Percentiles rank a stretch among this genome's conserved stretches.
phyloP scores from a whole-genome alignment of 2,888 invertebrate species.

The Shargacucullia verbasci region DNA sequence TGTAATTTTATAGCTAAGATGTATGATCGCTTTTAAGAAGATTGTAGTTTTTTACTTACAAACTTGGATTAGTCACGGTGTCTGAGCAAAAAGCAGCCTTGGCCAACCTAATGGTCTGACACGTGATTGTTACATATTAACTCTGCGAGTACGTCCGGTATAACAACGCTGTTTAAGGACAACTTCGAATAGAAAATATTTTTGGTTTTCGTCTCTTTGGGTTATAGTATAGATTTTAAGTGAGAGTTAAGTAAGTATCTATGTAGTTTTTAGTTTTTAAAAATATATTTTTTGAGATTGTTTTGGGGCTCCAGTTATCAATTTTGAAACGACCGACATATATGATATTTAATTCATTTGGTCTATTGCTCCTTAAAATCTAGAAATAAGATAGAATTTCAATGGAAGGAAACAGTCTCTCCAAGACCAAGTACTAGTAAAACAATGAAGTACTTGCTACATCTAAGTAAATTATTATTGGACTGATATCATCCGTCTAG shows the following conservation, averaged over 20 bases:
- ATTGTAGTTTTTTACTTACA: conserved; percentile 41
- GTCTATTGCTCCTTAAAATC: too few relatives aligned
- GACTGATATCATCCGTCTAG: conserved; percentile 72
- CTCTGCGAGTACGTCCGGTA: conserved; percentile 58
- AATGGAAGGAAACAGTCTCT: too few relatives aligned
- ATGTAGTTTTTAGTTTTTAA: too few relatives aligned
- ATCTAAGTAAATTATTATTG: conserved; percentile 34
- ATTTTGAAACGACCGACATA: too few relatives aligned
- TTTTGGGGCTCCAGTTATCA: too few relatives aligned
- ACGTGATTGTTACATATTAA: conserved; percentile 77
- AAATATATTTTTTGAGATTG: too few relatives aligned
- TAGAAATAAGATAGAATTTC: too few relatives aligned
- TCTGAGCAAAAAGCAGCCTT: conserved; percentile 82
- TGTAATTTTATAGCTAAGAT: conserved; percentile 43
- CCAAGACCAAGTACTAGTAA: too few relatives aligned
- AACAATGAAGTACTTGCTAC: not conserved
- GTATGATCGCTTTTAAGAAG: conserved; percentile 47
- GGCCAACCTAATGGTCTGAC: conserved; percentile 72
- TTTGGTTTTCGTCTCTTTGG: conserved; percentile 22
- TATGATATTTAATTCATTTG: too few relatives aligned
- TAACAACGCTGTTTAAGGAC: conserved; percentile 48
- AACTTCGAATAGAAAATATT: conserved; percentile 15
- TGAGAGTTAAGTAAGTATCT: too few relatives aligned
- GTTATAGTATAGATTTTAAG: too few relatives aligned
- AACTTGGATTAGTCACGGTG: conserved; percentile 75